Evolutionary conservation across 1,140 invertebrate genomes (phyloP).

Genomic region (Cardiocondyla obscurior): DNA sequence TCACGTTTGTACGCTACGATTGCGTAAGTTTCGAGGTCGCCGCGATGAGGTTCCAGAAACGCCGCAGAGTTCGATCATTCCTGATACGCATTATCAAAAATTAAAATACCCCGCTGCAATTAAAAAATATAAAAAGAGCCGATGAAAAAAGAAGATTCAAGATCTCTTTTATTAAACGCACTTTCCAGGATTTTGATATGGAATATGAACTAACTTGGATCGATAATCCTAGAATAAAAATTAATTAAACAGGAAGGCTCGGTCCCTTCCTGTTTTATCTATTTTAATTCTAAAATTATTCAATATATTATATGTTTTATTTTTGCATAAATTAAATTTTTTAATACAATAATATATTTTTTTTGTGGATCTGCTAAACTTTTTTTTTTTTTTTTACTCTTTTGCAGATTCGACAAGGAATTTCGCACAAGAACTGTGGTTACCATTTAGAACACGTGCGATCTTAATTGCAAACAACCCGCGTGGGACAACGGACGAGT

Average conservation of each 20-base stretch:
- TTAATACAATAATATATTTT: neutral
- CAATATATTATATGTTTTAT: neutral
- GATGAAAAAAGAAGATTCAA: neutral
- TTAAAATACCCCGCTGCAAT: neutral
- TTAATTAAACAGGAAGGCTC: too few relatives aligned
- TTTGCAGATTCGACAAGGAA: neutral
- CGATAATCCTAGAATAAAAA: too few relatives aligned
- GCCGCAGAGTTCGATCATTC: neutral
- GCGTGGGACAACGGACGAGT: neutral
- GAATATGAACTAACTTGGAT: too few relatives aligned
- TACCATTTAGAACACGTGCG: neutral
- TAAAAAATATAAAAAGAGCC: neutral
- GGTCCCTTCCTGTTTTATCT: too few relatives aligned
- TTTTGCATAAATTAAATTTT: neutral
- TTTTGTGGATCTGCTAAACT: neutral
- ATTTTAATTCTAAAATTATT: neutral
- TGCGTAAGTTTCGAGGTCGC: slow-evolving; percentile 53
- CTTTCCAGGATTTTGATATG: neutral
- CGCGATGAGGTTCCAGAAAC: neutral
- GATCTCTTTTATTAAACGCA: neutral
- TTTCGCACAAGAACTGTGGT: neutral
- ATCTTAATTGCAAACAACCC: neutral
- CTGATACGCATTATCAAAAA: neutral
- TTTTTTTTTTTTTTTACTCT: neutral
- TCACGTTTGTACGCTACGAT: slow-evolving; percentile 18